Percentiles rank a stretch among this genome's conserved stretches.
phyloP scores from a whole-genome alignment of 2,888 invertebrate species.

The Caenorhabditis angaria region DNA sequence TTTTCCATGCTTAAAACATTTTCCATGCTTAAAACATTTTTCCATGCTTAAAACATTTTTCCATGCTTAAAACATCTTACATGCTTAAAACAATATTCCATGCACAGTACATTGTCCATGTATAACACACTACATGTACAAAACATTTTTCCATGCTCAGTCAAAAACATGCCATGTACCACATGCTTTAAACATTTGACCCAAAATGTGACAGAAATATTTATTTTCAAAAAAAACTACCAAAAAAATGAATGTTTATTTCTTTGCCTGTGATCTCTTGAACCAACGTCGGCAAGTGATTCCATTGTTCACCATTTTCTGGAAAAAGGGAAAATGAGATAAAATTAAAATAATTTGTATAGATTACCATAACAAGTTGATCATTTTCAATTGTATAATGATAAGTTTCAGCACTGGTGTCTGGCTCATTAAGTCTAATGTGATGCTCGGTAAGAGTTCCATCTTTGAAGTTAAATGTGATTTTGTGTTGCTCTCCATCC shows the following conservation, averaged over 20 bases:
- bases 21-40: too few relatives aligned
- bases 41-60: too few relatives aligned
- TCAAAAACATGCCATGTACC: too few relatives aligned
- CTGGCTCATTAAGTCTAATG: conserved; percentile 66
- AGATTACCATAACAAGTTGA: conserved; percentile 61
- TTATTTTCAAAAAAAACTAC: too few relatives aligned
- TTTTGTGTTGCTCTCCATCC: conserved; percentile 67
- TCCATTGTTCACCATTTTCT: conserved; percentile 68
- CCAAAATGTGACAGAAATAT: background rate
- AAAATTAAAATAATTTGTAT: background rate
- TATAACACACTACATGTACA: too few relatives aligned
- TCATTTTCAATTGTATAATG: conserved; percentile 64
- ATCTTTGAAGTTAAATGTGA: conserved; percentile 63
- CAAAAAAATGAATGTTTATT: conserved; percentile 9
- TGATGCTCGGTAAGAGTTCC: conserved; percentile 64
- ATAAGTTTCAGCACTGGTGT: conserved; percentile 67
- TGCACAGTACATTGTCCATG: too few relatives aligned
- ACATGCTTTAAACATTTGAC: too few relatives aligned
- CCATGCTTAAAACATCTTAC: too few relatives aligned
- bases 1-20: too few relatives aligned
- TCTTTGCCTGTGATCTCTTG: conserved; percentile 52
- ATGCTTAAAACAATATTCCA: too few relatives aligned
- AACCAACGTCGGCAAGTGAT: conserved; percentile 68
- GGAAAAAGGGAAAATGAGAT: conserved; percentile 5
- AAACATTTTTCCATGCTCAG: too few relatives aligned